Evolutionary conservation across 2,888 invertebrate species (phyloP).

Genomic region (Polia nebulosa): DNA sequence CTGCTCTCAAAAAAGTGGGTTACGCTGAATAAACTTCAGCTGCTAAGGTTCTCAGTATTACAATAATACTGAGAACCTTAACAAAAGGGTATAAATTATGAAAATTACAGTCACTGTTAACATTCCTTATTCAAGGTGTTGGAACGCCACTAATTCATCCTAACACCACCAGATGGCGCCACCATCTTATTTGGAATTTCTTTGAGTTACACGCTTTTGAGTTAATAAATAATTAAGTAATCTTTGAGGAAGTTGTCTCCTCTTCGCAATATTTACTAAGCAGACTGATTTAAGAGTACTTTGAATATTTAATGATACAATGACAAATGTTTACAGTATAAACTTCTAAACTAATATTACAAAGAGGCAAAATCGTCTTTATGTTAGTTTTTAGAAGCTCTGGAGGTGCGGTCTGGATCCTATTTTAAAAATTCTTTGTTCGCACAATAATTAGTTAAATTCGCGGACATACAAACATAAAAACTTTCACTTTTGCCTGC

Average conservation of each 20-base stretch:
- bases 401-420: too few species aligned
- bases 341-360: not conserved
- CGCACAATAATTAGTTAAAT: too few species aligned
- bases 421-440: too few species aligned
- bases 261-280: conserved; percentile 12
- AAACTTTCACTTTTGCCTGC: too few species aligned
- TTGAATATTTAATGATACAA: conserved; percentile 10
- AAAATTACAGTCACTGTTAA: not conserved
- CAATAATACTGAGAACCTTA: not conserved
- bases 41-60: too few species aligned
- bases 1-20: too few species aligned
- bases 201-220: conserved; percentile 17
- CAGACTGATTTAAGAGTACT: not conserved
- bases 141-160: conserved; percentile 11
- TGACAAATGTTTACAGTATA: not conserved
- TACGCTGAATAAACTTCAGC: not conserved
- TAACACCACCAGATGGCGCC: conserved; percentile 9
- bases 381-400: not conserved
- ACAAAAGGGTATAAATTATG: conserved; percentile 5
- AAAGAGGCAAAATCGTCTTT: not conserved
- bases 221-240: conserved; percentile 7
- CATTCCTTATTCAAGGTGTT: conserved; percentile 11
- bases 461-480: too few species aligned
- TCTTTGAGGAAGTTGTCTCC: not conserved
- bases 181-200: conserved; percentile 14